Conservation (phyloP, 2,888 invertebrate species). For the Mythimna ferrago region DNA sequence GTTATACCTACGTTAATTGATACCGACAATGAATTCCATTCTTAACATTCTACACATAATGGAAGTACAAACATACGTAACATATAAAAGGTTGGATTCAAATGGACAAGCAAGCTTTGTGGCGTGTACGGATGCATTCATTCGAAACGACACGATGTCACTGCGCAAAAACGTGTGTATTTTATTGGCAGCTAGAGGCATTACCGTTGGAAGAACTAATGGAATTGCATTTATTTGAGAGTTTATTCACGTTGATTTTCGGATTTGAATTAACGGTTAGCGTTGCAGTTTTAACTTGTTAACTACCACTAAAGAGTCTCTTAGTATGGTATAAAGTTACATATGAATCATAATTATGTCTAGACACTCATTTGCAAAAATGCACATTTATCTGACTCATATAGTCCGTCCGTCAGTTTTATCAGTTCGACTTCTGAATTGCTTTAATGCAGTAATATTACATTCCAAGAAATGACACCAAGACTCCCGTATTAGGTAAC, state of each 20-base stretch:
- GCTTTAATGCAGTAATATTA: conserved; percentile 5
- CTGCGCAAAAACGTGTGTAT: conserved; percentile 47
- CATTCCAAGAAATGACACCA: conserved; percentile 27
- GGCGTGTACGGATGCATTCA: conserved; percentile 44
- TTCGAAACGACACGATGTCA: conserved; percentile 47
- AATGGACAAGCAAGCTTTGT: conserved; percentile 40
- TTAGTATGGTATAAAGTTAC: not conserved
- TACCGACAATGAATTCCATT: conserved; percentile 12
- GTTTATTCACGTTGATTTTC: conserved; percentile 25
- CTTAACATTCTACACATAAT: conserved; percentile 9
- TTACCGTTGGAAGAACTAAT: conserved; percentile 28
- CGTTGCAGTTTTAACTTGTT: not conserved
- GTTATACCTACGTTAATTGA: conserved; percentile 1
- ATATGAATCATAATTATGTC: conserved; percentile 21
- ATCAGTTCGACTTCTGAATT: conserved; percentile 12
- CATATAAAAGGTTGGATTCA: conserved; percentile 42
- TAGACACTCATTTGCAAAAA: conserved; percentile 26
- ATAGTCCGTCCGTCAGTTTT: conserved; percentile 8
- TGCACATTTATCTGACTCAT: conserved; percentile 33
- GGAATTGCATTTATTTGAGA: conserved; percentile 34
- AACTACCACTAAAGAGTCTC: too few species aligned
- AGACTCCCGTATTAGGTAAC: conserved; percentile 17
- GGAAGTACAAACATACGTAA: conserved; percentile 10
- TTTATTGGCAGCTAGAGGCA: conserved; percentile 51
- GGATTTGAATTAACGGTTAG: conserved; percentile 5